These are phyloP conservation scores for Dynastes hyllus DNA, from an alignment of 2,888 invertebrate genomes.

Conservation along the genomic window DNA sequence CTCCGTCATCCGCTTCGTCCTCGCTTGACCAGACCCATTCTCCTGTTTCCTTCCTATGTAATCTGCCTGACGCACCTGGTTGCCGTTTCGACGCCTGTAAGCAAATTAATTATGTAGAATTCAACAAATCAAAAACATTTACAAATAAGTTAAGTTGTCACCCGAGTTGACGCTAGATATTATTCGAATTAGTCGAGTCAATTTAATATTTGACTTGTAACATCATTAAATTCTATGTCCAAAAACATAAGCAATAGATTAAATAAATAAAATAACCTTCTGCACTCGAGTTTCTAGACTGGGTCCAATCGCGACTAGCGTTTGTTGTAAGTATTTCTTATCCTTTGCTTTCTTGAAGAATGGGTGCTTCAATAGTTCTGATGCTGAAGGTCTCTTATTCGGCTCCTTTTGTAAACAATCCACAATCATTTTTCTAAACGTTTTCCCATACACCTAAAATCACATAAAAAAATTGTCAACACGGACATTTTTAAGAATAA, in stretches of 20 bases:
- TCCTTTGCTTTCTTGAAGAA: constrained; percentile 99
- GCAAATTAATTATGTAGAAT: constrained; percentile 27
- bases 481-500: too few relatives aligned
- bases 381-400: constrained; percentile 94
- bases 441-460: constrained; percentile 89
- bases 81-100: constrained; percentile 81
- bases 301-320: constrained; percentile 88
- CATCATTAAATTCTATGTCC: too few relatives aligned
- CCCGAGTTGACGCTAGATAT: too few relatives aligned
- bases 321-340: constrained; percentile 89
- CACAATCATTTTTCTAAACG: constrained; percentile 96
- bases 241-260: too few relatives aligned
- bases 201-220: too few relatives aligned
- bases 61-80: constrained; percentile 88
- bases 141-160: too few relatives aligned
- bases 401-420: constrained; percentile 98
- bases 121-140: not conserved
- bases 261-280: constrained; percentile 76
- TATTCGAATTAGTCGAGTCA: too few relatives aligned
- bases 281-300: constrained; percentile 92
- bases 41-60: constrained; percentile 95
- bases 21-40: constrained; percentile 99
- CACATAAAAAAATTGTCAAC: not conserved
- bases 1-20: constrained; percentile 85
- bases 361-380: constrained; percentile 95